A percentile compares a stretch with the other conserved stretches of the same genome.
These are phyloP conservation scores for Octomys mimax DNA, from an alignment of 2,797 vertebrate genomes.

Conservation along the genomic window DNA sequence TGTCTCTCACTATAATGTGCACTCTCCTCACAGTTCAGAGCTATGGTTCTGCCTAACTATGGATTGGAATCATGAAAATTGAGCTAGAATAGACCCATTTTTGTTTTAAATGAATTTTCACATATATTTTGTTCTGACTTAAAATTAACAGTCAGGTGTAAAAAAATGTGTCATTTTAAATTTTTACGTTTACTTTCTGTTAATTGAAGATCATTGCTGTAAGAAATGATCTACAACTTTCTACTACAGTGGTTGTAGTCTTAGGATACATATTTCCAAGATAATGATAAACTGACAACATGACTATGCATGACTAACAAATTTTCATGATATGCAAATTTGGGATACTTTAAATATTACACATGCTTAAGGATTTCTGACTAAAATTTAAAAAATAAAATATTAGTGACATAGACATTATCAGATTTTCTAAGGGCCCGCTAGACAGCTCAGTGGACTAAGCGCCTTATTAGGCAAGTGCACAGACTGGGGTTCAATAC, in stretches of 20 bases:
- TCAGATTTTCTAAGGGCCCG: constrained; percentile 42
- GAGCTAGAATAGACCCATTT: neutral
- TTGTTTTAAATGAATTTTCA: neutral
- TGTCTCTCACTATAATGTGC: neutral
- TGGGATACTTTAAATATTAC: constrained; percentile 41
- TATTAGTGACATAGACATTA: neutral
- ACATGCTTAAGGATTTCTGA: neutral
- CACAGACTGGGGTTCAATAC: too few species aligned
- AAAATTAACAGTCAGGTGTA: neutral
- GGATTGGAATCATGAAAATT: neutral
- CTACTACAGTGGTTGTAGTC: neutral
- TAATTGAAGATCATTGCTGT: constrained; percentile 23
- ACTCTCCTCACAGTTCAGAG: neutral
- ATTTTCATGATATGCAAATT: neutral
- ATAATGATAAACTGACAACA: neutral
- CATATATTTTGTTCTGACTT: neutral
- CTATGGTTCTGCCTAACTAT: neutral
- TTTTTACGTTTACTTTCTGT: constrained; percentile 5
- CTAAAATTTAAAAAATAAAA: constrained; percentile 55
- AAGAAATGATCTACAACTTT: neutral
- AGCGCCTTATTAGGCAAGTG: too few species aligned
- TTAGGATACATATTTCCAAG: constrained; percentile 36
- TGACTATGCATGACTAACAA: constrained; percentile 40
- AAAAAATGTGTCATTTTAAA: neutral
- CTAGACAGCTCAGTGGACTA: too few species aligned